These are phyloP conservation scores for Cacajao melanocephalus DNA, from an alignment of 2,797 vertebrate genomes.

Conservation along the genomic window DNA sequence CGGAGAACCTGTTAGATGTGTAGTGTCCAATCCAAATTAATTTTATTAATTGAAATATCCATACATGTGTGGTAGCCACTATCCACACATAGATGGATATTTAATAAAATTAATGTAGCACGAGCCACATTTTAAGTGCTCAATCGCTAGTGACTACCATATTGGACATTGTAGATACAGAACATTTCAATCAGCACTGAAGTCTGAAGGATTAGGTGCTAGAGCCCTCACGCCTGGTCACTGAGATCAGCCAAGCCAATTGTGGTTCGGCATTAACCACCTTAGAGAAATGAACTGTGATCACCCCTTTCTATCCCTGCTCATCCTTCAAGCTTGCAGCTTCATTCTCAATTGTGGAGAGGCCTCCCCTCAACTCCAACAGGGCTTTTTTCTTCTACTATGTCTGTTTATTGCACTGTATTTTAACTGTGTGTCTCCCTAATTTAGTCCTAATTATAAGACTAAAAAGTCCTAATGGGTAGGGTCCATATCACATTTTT, in stretches of 20 bases:
- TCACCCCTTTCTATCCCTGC: background rate
- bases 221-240: background rate
- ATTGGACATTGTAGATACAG: background rate
- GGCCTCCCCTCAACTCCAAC: background rate
- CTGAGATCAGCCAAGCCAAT: background rate
- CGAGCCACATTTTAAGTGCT: background rate
- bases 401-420: background rate
- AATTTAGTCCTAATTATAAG: background rate
- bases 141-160: background rate
- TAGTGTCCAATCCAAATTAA: background rate
- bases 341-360: background rate
- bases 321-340: background rate
- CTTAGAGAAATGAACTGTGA: background rate
- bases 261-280: background rate
- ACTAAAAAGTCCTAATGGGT: background rate
- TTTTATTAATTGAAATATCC: too few relatives aligned
- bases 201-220: background rate
- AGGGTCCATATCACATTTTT: background rate
- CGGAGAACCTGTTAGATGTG: background rate
- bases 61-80: background rate
- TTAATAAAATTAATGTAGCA: background rate
- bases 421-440: background rate
- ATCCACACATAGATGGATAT: background rate
- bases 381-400: background rate
- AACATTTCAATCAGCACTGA: background rate